Evolutionary conservation across 92 coral and sea anemone genomes (phyloP).

Genomic region (Umimayanthus chanpuru): DNA sequence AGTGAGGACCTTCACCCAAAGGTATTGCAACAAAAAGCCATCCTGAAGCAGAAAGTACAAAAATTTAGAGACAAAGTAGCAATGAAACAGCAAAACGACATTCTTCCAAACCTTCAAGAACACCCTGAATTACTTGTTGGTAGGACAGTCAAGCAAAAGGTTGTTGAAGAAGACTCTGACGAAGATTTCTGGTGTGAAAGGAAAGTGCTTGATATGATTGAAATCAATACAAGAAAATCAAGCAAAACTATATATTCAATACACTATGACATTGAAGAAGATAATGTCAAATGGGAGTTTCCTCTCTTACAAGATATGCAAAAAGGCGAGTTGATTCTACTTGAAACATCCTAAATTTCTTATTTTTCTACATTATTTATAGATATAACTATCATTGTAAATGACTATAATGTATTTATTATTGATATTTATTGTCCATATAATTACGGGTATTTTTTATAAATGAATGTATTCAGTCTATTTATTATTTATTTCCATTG

Average conservation of each 20-base stretch:
- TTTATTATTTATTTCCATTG: too few species aligned
- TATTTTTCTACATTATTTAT: neutral
- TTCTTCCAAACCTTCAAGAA: too few species aligned
- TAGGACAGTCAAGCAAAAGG: neutral
- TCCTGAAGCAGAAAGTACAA: too few species aligned
- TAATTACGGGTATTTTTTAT: too few species aligned
- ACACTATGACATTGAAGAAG: slow-evolving; percentile 15
- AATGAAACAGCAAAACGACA: too few species aligned
- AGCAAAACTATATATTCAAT: neutral
- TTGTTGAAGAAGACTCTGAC: neutral
- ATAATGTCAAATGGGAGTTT: neutral
- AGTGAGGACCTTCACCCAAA: too few species aligned
- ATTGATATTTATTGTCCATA: neutral
- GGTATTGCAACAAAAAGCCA: too few species aligned
- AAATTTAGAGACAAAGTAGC: too few species aligned
- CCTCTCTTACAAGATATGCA: too few species aligned
- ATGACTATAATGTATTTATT: neutral
- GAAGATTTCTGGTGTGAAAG: slow-evolving; percentile 24
- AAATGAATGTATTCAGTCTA: too few species aligned
- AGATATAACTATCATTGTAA: neutral
- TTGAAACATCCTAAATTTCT: neutral
- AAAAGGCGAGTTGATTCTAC: too few species aligned
- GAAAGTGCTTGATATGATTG: neutral
- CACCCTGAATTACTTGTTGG: too few species aligned
- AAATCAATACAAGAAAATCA: neutral